These are phyloP conservation scores for Nymphalis urticae DNA, from an alignment of 2,888 invertebrate genomes.

Conservation along the genomic window DNA sequence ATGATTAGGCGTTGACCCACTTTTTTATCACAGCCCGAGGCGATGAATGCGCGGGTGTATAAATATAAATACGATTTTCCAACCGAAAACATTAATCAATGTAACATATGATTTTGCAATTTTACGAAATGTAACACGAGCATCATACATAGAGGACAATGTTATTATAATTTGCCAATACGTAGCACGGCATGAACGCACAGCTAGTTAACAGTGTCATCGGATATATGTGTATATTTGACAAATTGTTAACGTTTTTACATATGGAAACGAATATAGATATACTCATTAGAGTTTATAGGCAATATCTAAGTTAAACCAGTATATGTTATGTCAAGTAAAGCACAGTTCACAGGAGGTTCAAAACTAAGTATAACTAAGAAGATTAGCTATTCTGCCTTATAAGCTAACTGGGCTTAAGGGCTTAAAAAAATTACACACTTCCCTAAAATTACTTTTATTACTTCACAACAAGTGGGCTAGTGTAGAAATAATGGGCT, in stretches of 20 bases:
- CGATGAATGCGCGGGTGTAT: conserved; percentile 53
- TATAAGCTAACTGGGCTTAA: too few species aligned
- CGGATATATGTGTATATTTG: neutral
- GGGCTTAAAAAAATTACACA: too few species aligned
- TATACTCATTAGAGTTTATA: too few species aligned
- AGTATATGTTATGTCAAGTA: too few species aligned
- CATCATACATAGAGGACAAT: neutral
- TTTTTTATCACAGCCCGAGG: conserved; percentile 63
- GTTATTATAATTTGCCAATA: neutral
- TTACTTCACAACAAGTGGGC: too few species aligned
- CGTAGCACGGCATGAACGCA: neutral
- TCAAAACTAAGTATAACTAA: too few species aligned
- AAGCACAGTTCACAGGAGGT: too few species aligned
- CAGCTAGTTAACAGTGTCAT: neutral
- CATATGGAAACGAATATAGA: too few species aligned
- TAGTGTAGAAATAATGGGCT: too few species aligned
- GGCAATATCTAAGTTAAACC: too few species aligned
- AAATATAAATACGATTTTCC: conserved; percentile 21
- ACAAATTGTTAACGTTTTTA: neutral
- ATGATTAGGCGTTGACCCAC: conserved; percentile 72
- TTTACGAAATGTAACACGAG: neutral
- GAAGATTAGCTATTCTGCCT: too few species aligned
- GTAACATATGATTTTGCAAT: neutral
- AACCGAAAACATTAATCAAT: conserved; percentile 23
- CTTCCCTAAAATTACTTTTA: too few species aligned